These are phyloP conservation scores for Spondyliosoma cantharus DNA, from an alignment of 2,797 vertebrate species.

Conservation along the genomic window DNA sequence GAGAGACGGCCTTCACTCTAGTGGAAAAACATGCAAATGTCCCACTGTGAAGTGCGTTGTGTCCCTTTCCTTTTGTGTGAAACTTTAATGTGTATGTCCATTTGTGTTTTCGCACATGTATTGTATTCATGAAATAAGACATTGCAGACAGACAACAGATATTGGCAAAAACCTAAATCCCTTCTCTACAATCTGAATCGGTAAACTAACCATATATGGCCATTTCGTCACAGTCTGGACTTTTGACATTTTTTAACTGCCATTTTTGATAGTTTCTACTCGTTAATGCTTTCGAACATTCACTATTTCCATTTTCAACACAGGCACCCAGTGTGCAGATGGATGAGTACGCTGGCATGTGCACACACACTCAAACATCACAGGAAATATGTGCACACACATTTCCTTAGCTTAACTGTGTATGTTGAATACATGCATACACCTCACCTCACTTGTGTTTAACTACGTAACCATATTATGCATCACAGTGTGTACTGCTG, in stretches of 20 bases:
- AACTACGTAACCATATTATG: constrained; percentile 5
- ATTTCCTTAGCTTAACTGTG: constrained; percentile 1
- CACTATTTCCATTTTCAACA: constrained; percentile 23
- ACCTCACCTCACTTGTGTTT: constrained; percentile 12
- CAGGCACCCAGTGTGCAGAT: neutral
- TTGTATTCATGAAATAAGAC: constrained; percentile 28
- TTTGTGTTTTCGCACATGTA: constrained; percentile 28
- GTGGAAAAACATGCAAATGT: constrained; percentile 65
- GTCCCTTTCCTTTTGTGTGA: constrained; percentile 23
- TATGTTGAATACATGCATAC: constrained; percentile 20
- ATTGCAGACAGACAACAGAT: constrained; percentile 28
- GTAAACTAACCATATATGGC: constrained; percentile 3
- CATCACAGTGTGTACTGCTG: neutral
- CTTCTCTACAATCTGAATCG: neutral
- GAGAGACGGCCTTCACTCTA: constrained; percentile 48
- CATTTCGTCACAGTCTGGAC: neutral
- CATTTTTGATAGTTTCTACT: constrained; percentile 6
- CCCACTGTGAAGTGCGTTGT: constrained; percentile 38
- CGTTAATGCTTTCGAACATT: constrained; percentile 12
- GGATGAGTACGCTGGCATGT: neutral
- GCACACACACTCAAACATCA: neutral
- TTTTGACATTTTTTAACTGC: neutral
- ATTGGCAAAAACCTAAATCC: constrained; percentile 45
- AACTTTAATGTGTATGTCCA: constrained; percentile 17
- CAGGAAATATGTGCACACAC: neutral